These are phyloP conservation scores for Aphidius colemani DNA, from an alignment of 2,888 invertebrate species.

Conservation along the genomic window DNA sequence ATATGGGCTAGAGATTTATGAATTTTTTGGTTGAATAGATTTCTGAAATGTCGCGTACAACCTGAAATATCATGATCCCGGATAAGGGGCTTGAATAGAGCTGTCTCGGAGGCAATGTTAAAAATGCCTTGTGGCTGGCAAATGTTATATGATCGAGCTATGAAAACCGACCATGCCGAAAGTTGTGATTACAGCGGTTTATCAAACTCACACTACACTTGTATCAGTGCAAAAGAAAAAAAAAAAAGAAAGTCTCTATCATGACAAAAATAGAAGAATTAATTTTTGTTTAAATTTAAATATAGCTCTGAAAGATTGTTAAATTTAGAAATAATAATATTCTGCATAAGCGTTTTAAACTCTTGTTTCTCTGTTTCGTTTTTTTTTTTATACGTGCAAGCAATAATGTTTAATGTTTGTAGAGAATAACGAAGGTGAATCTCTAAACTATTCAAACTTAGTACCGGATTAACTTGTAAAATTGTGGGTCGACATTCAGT, in stretches of 20 bases:
- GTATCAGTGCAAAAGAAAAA: no score
- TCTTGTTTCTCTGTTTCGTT: conserved; percentile 15
- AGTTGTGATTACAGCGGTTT: conserved; percentile 37
- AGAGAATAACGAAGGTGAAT: conserved; percentile 34
- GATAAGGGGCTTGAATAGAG: conserved; percentile 32
- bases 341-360: background rate
- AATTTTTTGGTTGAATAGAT: conserved; percentile 34
- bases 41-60: conserved; percentile 28
- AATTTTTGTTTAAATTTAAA: no score
- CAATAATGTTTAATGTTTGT: conserved; percentile 31
- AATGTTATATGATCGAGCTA: conserved; percentile 33
- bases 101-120: conserved; percentile 23
- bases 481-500: conserved; percentile 12
- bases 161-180: conserved; percentile 34
- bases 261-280: no score
- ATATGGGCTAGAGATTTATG: conserved; percentile 38
- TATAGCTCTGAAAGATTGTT: no score
- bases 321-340: no score
- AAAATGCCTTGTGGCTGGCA: conserved; percentile 41
- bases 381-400: conserved; percentile 22
- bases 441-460: conserved; percentile 37
- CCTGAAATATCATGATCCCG: conserved; percentile 22
- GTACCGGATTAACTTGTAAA: conserved; percentile 35
- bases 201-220: conserved; percentile 23
- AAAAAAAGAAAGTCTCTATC: no score